Evolutionary conservation across 2,797 vertebrate genomes (phyloP).

Genomic region (Sebastes reedi): DNA sequence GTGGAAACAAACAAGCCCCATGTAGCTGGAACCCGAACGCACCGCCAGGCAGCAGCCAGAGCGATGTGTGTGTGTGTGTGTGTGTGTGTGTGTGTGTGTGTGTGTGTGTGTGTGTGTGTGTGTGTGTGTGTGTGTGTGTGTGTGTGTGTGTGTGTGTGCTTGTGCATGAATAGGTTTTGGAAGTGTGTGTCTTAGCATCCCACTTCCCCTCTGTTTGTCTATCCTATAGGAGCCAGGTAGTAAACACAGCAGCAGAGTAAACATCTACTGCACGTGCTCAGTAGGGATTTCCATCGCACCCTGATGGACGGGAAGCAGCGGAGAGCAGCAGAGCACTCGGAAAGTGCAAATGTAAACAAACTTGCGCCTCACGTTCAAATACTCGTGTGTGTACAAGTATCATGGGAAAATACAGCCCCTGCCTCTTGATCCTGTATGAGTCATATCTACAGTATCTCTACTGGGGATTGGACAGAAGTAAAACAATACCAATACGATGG

Average conservation of each 20-base stretch:
- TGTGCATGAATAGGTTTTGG: constrained; percentile 11
- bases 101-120: neutral
- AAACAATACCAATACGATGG: neutral
- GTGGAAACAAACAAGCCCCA: constrained; percentile 30
- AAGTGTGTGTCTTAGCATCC: neutral
- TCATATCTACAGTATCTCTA: constrained; percentile 2
- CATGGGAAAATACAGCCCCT: constrained; percentile 21
- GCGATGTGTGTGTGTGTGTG: neutral
- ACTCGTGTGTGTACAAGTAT: constrained; percentile 26
- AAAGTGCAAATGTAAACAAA: constrained; percentile 57
- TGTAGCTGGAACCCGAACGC: constrained; percentile 22
- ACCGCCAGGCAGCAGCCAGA: neutral
- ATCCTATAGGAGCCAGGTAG: constrained; percentile 23
- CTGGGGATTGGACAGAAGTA: neutral
- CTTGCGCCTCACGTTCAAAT: constrained; percentile 33
- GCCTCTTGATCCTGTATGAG: constrained; percentile 24
- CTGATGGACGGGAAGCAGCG: constrained; percentile 9
- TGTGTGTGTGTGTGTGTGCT: too few species aligned
- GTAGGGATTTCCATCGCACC: constrained; percentile 20
- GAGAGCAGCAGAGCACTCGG: constrained; percentile 15
- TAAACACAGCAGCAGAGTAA: constrained; percentile 44
- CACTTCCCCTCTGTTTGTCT: constrained; percentile 15
- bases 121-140: neutral
- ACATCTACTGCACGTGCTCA: constrained; percentile 31
- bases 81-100: neutral